Evolutionary conservation across 2,797 vertebrate species (phyloP), one percentile per base, ranked within the genome.

Genomic region (Caiman crocodilus): DNA sequence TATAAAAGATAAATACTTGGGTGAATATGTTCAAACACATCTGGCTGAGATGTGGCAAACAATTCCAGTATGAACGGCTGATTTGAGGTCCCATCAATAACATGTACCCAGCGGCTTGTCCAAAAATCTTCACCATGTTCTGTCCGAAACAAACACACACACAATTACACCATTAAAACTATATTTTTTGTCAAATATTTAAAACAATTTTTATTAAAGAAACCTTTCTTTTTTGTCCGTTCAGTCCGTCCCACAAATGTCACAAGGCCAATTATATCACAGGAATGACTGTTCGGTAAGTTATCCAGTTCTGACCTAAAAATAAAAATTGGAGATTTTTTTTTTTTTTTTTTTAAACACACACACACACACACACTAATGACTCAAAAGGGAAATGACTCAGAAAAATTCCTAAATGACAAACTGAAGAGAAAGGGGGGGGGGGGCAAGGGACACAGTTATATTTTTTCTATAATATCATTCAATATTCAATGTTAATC

Each of bases 31-130:
- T 97, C 98, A 97, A 99, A 99, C 95, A 99, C 97, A 88, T 99
- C 98, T 28, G 99, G 98, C 92, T 99, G 99, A 78, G 99, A 99
- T 73, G 98, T 98, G 79, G 99, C 98, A 97, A 99, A 99, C 80
- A 99, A 96, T 97, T 99, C 98, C 96, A 99, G 93, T 87, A 99
- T 98, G 91, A 99, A 99, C 4, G 99, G 99, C 0, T 97, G 95
- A 4, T 98, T 94, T 25, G 98, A 98, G 16, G 99, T 99, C 57
- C 98, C 98, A 21, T 99, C 99, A 84, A 98, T 93, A 20, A 98
- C 98, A 56, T 99, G 99, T 75, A 98, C 98, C 99, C 99, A 99
- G 60, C 99, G 98, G 96, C 99, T 98, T 0, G 98, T 98, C 99
- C 98, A 99, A 97, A 98, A 99, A 91, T 99, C 99, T 95, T 99